These are phyloP conservation scores for Diaphora mendica DNA, from an alignment of 2,888 invertebrate species.

Conservation along the genomic window DNA sequence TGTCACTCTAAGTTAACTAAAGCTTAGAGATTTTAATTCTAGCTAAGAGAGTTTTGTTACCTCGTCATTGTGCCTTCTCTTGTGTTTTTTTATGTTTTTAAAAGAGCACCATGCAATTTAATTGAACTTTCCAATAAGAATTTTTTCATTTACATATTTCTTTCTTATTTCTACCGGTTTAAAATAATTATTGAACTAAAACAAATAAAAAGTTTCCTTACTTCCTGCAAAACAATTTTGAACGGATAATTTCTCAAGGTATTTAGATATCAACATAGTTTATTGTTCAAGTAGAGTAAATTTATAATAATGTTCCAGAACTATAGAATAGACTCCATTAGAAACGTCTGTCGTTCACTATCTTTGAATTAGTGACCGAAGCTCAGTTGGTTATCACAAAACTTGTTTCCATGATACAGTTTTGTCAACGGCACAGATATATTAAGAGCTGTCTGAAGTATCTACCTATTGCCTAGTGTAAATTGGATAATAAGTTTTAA, in stretches of 20 bases:
- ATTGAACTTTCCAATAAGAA: too few relatives aligned
- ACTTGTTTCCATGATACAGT: constrained; percentile 28
- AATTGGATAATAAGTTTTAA: constrained; percentile 11
- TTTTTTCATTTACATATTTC: too few relatives aligned
- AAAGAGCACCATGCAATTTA: too few relatives aligned
- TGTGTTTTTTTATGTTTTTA: too few relatives aligned
- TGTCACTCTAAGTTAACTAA: neutral
- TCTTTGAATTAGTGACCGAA: constrained; percentile 14
- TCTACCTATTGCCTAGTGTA: constrained; percentile 18
- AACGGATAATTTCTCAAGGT: neutral
- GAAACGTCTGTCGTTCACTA: constrained; percentile 16
- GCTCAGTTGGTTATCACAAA: constrained; percentile 22
- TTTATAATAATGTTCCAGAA: constrained; percentile 15
- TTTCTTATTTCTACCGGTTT: too few relatives aligned
- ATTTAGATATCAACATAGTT: constrained; percentile 1
- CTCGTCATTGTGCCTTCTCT: too few relatives aligned
- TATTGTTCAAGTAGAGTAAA: neutral
- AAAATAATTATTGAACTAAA: neutral
- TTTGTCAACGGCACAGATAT: constrained; percentile 24
- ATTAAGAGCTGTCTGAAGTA: constrained; percentile 26
- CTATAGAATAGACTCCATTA: constrained; percentile 3
- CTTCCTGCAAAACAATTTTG: neutral
- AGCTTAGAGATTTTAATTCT: neutral
- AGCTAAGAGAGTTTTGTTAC: neutral
- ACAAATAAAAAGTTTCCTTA: neutral